Evolutionary conservation across 2,888 invertebrate species (phyloP), one percentile per base, ranked within the genome.

Genomic region (Argyra leucocephala): DNA sequence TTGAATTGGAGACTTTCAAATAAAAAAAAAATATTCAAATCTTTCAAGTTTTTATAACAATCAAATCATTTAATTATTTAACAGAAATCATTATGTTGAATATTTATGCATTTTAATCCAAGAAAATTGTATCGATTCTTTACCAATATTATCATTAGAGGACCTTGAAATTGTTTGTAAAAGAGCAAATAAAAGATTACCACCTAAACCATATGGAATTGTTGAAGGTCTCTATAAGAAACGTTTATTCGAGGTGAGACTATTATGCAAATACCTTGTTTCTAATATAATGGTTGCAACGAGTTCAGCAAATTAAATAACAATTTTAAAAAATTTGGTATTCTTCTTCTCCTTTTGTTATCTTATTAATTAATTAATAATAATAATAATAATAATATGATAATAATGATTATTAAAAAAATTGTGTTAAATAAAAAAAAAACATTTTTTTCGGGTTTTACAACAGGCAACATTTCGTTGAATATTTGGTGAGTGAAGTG

Each of bases 401-500:
- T 18, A 15, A 62, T 22, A 37, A 31, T 7, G 12, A 31, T 26
- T 10, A 31, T 7, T 10, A 31, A 6, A 31, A 62, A 6, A 36
- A 9, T 24, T 48, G 15, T 48, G 9, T 10, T 26, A 26, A 21
- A 61, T 61, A 7, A 23, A n/a, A n/a, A n/a, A 26, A 26, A 31
- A 31, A 1, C 12, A 48, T 12, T 48, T 2, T 63, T 63, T 66
- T 67, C 67, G 69, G 69, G 71, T 69, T 76, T 72, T 75, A 78
- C 85, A 94, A 76, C 84, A 96, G 96, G 85, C 83, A 86, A 77
- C 96, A 96, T 85, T 96, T 94, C 85, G 88, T 94, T 80, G 96
- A 96, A 84, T 95, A 96, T 83, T 86, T 97, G 84, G 93, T 94
- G 77, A 87, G 85, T 74, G 85, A 89, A 79, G 91, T 96, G 81